Evolutionary conservation across 2,888 invertebrate genomes (phyloP).

Genomic region (Pycnomerus fuliginosus): DNA sequence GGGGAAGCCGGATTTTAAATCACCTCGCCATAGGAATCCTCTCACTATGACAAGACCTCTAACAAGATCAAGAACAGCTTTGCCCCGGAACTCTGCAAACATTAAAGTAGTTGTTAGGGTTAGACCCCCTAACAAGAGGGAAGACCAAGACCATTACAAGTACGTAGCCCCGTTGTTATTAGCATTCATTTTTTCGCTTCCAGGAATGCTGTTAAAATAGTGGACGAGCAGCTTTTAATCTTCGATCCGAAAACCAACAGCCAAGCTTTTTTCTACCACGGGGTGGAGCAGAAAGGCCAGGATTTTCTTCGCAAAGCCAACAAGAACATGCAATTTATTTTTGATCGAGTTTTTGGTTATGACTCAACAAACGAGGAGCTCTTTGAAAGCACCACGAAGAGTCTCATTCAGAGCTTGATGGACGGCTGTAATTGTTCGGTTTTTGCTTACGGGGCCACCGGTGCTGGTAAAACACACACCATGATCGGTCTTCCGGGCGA

Average conservation of each 20-base stretch:
- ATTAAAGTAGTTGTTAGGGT: conserved; percentile 84
- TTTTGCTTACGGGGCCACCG: conserved; percentile 94
- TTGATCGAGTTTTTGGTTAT: conserved; percentile 78
- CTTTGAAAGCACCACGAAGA: conserved; percentile 77
- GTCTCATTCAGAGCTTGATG: conserved; percentile 68
- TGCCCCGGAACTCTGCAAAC: conserved; percentile 49
- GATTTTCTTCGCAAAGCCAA: conserved; percentile 76
- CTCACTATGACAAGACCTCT: neutral
- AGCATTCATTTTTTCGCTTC: conserved; percentile 1
- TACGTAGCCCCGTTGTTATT: conserved; percentile 23
- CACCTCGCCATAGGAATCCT: conserved; percentile 9
- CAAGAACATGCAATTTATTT: conserved; percentile 83
- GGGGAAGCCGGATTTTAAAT: too few relatives aligned
- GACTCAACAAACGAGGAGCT: conserved; percentile 71
- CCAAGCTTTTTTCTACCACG: conserved; percentile 80
- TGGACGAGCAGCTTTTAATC: conserved; percentile 75
- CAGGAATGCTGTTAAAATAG: conserved; percentile 70
- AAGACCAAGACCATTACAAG: conserved; percentile 53
- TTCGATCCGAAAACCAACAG: conserved; percentile 87
- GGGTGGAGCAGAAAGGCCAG: conserved; percentile 72
- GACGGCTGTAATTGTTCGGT: conserved; percentile 83
- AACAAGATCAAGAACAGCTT: neutral
- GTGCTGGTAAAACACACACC: conserved; percentile 93
- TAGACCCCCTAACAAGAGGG: conserved; percentile 73
- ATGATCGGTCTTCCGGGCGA: conserved; percentile 79